phyloP scores from a whole-genome alignment of 2,888 invertebrate genomes.

The Spicauda simplicius region DNA sequence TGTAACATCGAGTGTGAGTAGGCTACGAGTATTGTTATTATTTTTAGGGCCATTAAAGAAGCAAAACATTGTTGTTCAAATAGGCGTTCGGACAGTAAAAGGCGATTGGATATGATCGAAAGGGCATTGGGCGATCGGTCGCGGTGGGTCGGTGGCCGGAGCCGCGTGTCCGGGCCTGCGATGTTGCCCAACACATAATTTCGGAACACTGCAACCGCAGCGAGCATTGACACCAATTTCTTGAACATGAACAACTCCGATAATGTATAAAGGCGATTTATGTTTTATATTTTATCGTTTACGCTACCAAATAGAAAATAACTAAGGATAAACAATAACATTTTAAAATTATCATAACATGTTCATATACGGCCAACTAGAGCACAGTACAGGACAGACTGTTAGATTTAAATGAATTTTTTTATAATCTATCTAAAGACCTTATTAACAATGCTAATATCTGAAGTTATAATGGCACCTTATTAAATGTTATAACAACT shows the following conservation, averaged over 20 bases:
- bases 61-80: slow-evolving; percentile 28
- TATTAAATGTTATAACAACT: neutral
- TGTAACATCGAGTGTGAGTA: slow-evolving; percentile 3
- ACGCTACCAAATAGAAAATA: slow-evolving; percentile 17
- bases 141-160: slow-evolving; percentile 60
- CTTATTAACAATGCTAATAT: too few species aligned
- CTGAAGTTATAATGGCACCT: neutral
- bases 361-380: neutral
- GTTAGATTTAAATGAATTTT: too few species aligned
- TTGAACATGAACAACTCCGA: slow-evolving; percentile 67
- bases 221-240: slow-evolving; percentile 83
- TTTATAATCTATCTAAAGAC: too few species aligned
- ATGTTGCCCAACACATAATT: slow-evolving; percentile 78
- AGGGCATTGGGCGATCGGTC: slow-evolving; percentile 59
- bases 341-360: neutral
- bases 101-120: slow-evolving; percentile 66
- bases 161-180: slow-evolving; percentile 47
- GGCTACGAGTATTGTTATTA: slow-evolving; percentile 37
- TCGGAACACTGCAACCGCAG: slow-evolving; percentile 82
- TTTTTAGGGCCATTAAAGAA: slow-evolving; percentile 31
- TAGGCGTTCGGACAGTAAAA: slow-evolving; percentile 48
- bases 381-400: too few species aligned
- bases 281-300: slow-evolving; percentile 42
- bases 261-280: slow-evolving; percentile 54
- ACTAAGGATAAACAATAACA: neutral